These are phyloP conservation scores for Blastobasis lacticolella DNA, from an alignment of 2,888 invertebrate species.

Conservation along the genomic window DNA sequence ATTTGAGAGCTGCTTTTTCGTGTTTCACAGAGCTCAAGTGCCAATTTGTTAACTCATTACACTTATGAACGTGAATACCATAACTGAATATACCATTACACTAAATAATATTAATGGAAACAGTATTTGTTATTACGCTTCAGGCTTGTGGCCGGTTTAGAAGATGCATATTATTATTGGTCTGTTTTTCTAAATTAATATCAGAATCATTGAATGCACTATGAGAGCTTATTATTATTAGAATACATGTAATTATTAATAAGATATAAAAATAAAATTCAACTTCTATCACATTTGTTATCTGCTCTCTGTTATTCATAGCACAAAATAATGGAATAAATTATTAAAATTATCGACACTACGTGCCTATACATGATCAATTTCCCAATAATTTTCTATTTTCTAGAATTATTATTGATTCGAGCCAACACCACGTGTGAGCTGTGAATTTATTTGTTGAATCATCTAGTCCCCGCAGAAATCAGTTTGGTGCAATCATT, in stretches of 20 bases:
- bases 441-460: not conserved
- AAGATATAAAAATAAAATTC: conserved; percentile 17
- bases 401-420: too few species aligned
- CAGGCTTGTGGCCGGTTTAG: not conserved
- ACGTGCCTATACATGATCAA: too few species aligned
- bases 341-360: too few species aligned
- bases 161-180: not conserved
- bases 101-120: not conserved
- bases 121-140: conserved; percentile 5
- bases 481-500: conserved; percentile 25
- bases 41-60: conserved; percentile 10
- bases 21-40: conserved; percentile 15
- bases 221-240: conserved; percentile 22
- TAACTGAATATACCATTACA: not conserved
- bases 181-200: not conserved
- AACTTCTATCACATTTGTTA: conserved; percentile 7
- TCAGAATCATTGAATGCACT: conserved; percentile 7
- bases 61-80: conserved; percentile 4
- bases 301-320: conserved; percentile 2
- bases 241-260: conserved; percentile 14
- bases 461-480: conserved; percentile 29
- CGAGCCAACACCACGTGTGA: too few species aligned
- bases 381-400: too few species aligned
- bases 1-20: conserved; percentile 23
- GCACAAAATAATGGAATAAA: not conserved